Evolutionary conservation across 2,888 invertebrate species (phyloP), one percentile per base, ranked within the genome.

Genomic region (Leuctra nigra): DNA sequence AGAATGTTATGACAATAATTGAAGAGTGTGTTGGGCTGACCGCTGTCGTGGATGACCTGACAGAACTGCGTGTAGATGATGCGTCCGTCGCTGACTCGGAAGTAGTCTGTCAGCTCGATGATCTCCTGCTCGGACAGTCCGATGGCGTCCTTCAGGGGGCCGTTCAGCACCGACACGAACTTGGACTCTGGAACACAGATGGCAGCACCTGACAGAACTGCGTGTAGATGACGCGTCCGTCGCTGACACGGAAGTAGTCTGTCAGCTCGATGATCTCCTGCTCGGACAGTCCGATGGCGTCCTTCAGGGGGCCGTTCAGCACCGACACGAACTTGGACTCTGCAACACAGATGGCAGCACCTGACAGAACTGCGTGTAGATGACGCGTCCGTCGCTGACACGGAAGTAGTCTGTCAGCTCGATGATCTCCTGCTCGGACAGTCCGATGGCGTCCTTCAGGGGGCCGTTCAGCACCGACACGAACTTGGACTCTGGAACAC

Each of bases 381-480:
- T 78, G 54, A 89, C 79, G 62, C 87, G 78, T 57, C 89, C 88
- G 74, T 89, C 88, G 62, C 83, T 83, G n/a, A 84, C 79, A 39
- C 86, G 79, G 73, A 88, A 89, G 75, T 87, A 88, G 71, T 87
- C 86, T 0, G 84, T 80, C 11, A 89, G 71, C 68, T 87, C 86
- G 4, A 78, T 72, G 62, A 88, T 80, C 76, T 89, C 88, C 54
- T 79, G 78, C 65, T 84, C 83, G 0, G 85, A 82, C 52, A 89
- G 74, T 0, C 87, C 87, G 57, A 86, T 76, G 50, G 78, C 75
- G n/a, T 78, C 74, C 63, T 82, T 80, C 65, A 87, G 75, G 57
- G 83, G 82, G 7, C 84, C 83, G 54, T 81, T 80, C 63, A 88
- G 73, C 53, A 87, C 77, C 48, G 82, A 82, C 63, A 85, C 79